phyloP scores from a whole-genome alignment of 2,113 vertebrate genomes.

The Siniperca knerii region DNA sequence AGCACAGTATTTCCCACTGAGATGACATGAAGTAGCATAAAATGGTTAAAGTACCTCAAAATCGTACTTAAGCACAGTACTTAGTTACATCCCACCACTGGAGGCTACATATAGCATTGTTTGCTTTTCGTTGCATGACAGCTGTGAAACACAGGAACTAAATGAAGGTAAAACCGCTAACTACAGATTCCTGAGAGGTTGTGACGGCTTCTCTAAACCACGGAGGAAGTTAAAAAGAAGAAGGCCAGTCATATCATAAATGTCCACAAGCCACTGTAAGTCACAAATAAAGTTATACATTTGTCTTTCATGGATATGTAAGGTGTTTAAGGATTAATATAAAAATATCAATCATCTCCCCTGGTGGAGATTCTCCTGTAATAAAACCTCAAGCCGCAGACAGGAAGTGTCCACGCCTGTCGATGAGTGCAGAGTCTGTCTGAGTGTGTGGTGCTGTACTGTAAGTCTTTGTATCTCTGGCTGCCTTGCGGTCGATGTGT shows the following conservation, averaged over 20 bases:
- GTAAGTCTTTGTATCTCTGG: slow-evolving; percentile 3
- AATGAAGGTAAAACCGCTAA: background rate
- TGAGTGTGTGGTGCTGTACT: slow-evolving; percentile 3
- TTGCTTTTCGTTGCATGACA: background rate
- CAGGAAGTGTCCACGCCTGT: slow-evolving; percentile 24
- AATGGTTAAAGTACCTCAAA: no score
- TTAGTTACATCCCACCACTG: no score
- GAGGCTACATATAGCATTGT: no score
- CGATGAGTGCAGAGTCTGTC: background rate
- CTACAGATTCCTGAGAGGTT: no score
- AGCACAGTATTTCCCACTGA: no score
- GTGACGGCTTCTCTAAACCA: background rate
- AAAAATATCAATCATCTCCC: background rate
- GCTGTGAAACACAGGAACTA: background rate
- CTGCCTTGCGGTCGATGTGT: slow-evolving; percentile 7
- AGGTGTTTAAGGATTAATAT: background rate
- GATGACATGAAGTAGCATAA: no score
- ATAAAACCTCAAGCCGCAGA: background rate
- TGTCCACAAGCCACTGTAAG: background rate
- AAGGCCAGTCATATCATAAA: background rate
- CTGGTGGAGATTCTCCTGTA: background rate
- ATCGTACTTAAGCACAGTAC: no score
- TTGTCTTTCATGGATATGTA: background rate
- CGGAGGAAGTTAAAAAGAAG: slow-evolving; percentile 5
- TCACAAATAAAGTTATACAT: background rate